Evolutionary conservation across 2,113 vertebrate genomes (phyloP).

Genomic region (Anguilla japonica): DNA sequence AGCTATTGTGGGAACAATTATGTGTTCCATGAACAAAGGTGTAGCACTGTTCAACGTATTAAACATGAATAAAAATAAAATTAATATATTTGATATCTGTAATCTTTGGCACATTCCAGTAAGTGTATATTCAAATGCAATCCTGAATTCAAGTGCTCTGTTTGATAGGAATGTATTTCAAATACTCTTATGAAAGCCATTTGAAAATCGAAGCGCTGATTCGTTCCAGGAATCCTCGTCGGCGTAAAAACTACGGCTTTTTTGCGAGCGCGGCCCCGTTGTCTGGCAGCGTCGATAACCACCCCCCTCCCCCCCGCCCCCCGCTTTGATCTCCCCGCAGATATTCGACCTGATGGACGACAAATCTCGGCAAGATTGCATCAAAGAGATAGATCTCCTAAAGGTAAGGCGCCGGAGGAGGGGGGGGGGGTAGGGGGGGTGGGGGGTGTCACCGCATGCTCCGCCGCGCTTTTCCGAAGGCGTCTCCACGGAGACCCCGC

Average conservation of each 20-base stretch:
- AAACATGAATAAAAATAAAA: too few species aligned
- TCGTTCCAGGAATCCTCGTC: neutral
- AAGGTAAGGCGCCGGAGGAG: constrained; percentile 86
- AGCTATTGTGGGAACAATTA: too few species aligned
- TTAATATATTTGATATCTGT: too few species aligned
- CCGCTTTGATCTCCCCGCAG: constrained; percentile 78
- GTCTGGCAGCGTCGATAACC: neutral
- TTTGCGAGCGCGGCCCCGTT: neutral
- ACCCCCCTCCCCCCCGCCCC: constrained; percentile 27
- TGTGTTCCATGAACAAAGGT: too few species aligned
- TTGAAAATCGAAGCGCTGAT: neutral
- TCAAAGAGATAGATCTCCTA: constrained; percentile 99
- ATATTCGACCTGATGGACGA: constrained; percentile 99
- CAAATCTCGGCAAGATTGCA: constrained; percentile 98
- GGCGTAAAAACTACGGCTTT: neutral
- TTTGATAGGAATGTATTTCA: neutral
- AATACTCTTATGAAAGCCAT: neutral
- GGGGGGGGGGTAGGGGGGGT: constrained; percentile 46
- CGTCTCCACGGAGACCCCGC: constrained; percentile 71
- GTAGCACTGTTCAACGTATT: too few species aligned
- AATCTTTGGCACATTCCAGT: too few species aligned
- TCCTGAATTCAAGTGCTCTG: too few species aligned
- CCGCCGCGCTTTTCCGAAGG: constrained; percentile 68
- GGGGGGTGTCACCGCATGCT: constrained; percentile 60
- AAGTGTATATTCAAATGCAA: too few species aligned